phyloP scores from a whole-genome alignment of 2,888 invertebrate genomes.

The Aporophyla nigra region DNA sequence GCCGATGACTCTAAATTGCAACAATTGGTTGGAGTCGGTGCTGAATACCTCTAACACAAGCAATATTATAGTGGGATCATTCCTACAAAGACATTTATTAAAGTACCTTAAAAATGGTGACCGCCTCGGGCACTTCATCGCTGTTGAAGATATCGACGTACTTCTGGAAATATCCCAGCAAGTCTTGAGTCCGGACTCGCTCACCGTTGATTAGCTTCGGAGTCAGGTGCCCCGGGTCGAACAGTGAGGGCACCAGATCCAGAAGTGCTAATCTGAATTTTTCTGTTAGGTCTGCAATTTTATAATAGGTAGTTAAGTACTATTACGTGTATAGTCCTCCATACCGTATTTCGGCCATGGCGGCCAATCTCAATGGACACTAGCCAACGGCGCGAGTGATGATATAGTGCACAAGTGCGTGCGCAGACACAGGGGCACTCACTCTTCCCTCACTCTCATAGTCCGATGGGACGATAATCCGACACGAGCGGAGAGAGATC shows the following conservation, averaged over 20 bases:
- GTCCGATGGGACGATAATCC: too few species aligned
- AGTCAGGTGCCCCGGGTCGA: slow-evolving; percentile 96
- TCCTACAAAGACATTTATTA: background rate
- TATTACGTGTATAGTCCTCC: too few species aligned
- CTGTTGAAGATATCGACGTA: slow-evolving; percentile 99
- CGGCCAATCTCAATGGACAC: too few species aligned
- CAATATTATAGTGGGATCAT: background rate
- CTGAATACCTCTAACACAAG: background rate
- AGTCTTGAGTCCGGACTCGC: slow-evolving; percentile 96
- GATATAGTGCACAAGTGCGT: too few species aligned
- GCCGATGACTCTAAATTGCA: background rate
- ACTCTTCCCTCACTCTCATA: too few species aligned
- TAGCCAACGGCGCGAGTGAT: too few species aligned
- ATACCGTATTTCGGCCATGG: too few species aligned
- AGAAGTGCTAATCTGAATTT: slow-evolving; percentile 96
- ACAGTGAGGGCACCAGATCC: slow-evolving; percentile 95
- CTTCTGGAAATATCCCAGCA: slow-evolving; percentile 98
- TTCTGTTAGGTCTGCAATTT: slow-evolving; percentile 95
- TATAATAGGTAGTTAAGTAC: background rate
- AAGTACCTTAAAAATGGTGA: slow-evolving; percentile 96
- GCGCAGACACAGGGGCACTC: too few species aligned
- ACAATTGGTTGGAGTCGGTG: background rate
- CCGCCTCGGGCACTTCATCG: slow-evolving; percentile 98
- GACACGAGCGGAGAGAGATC: too few species aligned
- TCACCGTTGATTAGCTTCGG: slow-evolving; percentile 98